Evolutionary conservation across 2,888 invertebrate genomes (phyloP), one percentile per base, ranked within the genome.

Genomic region (Leistus spinibarbis): DNA sequence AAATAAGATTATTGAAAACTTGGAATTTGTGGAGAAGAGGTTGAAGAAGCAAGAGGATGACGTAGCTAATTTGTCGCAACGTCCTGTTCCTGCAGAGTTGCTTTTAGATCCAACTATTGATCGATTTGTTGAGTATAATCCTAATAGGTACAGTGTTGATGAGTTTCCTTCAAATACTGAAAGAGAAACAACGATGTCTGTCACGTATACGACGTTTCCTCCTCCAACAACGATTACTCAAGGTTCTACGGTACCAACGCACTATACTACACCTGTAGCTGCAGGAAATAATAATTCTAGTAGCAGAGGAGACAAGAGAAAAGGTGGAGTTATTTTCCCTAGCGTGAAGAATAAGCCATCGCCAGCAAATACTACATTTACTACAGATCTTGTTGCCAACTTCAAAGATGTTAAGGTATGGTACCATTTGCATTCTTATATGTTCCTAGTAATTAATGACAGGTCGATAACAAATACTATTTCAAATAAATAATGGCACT

Each of bases 331-430:
- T 80, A 95, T 96, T 84, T 96, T 96, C 86, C 96, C 96, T 9
- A 95, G 95, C 83, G 93, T 95, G 69, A 95, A 95, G 86, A 95
- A 95, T 85, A 96, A 96, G 81, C 95, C 96, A 20, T 91, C 93
- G 78, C 91, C 93, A 77, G 92, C 93, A 73, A 95, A 95, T 87
- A 92, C 93, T 79, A 94, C 94, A 66, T 94, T 95, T 84, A 89
- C 93, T 64, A 92, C 92, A 9, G 95, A 95, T 82, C 88, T 92
- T 81, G 88, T 93, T 79, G 89, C 91, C 79, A 91, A 89, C 86
- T 89, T 93, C 83, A 94, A 94, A 87, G 95, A 95, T 84, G 90
- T 95, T 79, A 94, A 93, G 91, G 95, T 95, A 87, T 90, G 13
- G 66, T 65, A n/a, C 24, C 4, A 62, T 62, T 62, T 62, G 2